Conservation (phyloP, 1,140 invertebrate species). For the Chrysomallon squamiferum region DNA sequence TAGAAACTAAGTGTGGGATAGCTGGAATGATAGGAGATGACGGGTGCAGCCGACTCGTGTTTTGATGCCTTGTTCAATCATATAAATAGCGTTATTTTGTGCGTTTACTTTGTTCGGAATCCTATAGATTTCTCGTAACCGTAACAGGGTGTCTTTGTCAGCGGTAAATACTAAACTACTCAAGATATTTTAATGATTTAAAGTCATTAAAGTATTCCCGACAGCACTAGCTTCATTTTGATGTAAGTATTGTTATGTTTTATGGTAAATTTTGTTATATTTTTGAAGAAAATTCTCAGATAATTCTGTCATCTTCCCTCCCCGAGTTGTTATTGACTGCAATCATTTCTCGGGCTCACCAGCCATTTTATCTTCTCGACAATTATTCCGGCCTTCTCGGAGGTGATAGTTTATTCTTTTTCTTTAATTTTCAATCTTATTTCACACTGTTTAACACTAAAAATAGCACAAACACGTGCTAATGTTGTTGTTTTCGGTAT, state of each 20-base stretch:
- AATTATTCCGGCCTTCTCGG: slow-evolving; percentile 15
- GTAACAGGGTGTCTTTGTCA: slow-evolving; percentile 6
- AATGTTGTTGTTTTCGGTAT: slow-evolving; percentile 4
- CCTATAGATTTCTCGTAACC: slow-evolving; percentile 18
- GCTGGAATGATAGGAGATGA: slow-evolving; percentile 3
- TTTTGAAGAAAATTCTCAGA: slow-evolving; percentile 24
- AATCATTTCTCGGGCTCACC: slow-evolving; percentile 18
- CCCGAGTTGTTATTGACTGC: slow-evolving; percentile 18
- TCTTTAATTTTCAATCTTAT: slow-evolving; percentile 3
- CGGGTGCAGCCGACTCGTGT: slow-evolving; percentile 7
- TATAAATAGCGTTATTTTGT: slow-evolving; percentile 27
- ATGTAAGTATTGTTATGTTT: slow-evolving; percentile 12
- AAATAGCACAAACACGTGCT: neutral
- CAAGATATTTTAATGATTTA: neutral
- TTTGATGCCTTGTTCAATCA: slow-evolving; percentile 29
- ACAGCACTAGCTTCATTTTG: slow-evolving; percentile 5
- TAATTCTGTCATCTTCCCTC: slow-evolving; percentile 21
- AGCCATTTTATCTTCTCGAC: slow-evolving; percentile 24
- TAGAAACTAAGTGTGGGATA: slow-evolving; percentile 4
- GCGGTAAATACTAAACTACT: neutral
- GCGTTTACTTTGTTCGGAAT: slow-evolving; percentile 25
- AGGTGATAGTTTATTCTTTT: slow-evolving; percentile 1
- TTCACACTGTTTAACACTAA: neutral
- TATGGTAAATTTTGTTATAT: slow-evolving; percentile 8
- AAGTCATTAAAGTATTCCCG: neutral